Conservation (phyloP, 2,888 invertebrate genomes). For the Trissolcus brochymenae region DNA sequence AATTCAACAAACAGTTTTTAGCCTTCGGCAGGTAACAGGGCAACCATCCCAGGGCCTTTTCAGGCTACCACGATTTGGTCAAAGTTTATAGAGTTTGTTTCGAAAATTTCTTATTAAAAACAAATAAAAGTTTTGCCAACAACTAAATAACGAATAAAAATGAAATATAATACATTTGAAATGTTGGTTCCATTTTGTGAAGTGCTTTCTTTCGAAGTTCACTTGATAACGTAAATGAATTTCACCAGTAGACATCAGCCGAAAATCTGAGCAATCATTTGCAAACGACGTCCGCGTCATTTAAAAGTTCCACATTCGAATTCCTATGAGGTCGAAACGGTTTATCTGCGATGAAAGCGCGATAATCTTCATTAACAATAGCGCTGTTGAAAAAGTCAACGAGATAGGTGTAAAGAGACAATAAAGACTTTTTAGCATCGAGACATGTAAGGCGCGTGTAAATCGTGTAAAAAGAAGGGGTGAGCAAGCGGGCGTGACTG, state of each 20-base stretch:
- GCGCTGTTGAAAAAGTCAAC: slow-evolving; percentile 54
- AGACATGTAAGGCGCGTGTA: slow-evolving; percentile 70
- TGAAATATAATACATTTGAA: too few species aligned
- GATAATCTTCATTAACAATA: slow-evolving; percentile 57
- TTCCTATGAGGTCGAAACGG: slow-evolving; percentile 13
- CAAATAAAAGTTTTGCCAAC: too few species aligned
- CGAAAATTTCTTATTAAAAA: too few species aligned
- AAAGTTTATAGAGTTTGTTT: too few species aligned
- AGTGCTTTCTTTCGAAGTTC: not conserved
- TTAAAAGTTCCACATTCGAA: slow-evolving; percentile 22
- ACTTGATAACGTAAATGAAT: not conserved
- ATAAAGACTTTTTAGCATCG: slow-evolving; percentile 60
- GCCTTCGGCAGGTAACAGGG: too few species aligned
- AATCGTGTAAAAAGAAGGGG: slow-evolving; percentile 72
- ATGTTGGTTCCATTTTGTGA: not conserved
- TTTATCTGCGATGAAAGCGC: slow-evolving; percentile 47
- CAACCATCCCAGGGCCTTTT: too few species aligned
- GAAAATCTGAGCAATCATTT: slow-evolving; percentile 9
- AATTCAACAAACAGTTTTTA: too few species aligned
- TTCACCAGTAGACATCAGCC: slow-evolving; percentile 9
- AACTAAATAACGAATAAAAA: too few species aligned
- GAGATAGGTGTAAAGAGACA: slow-evolving; percentile 59
- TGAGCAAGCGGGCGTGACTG: slow-evolving; percentile 76
- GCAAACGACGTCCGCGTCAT: not conserved
- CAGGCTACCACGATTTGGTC: too few species aligned